Conservation (phyloP, 2,113 vertebrate genomes). For the Oreochromis spilurus region DNA sequence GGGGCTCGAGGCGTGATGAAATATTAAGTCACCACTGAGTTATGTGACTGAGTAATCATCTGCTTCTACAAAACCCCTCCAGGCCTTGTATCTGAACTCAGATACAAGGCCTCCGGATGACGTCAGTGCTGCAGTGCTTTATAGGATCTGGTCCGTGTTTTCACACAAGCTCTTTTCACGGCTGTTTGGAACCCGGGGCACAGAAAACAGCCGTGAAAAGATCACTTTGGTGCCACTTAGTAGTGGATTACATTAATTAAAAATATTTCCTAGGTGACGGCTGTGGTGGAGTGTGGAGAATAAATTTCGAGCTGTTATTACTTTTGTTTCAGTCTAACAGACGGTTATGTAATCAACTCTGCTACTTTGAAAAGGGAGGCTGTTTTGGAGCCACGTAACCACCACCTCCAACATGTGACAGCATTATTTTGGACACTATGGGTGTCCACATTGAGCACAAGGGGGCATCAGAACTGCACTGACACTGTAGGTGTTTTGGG, state of each 20-base stretch:
- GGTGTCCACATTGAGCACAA: background rate
- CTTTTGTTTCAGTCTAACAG: background rate
- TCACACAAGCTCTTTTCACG: background rate
- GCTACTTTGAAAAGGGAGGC: background rate
- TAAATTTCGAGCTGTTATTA: background rate
- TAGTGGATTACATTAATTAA: background rate
- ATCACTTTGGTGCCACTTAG: background rate
- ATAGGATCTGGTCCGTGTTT: background rate
- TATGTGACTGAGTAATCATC: background rate
- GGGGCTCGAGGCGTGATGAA: background rate
- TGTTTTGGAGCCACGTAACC: background rate
- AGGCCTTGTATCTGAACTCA: background rate
- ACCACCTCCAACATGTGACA: background rate
- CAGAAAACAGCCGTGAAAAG: background rate
- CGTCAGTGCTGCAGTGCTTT: background rate
- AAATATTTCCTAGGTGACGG: background rate
- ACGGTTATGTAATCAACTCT: background rate
- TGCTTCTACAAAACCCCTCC: conserved; percentile 3
- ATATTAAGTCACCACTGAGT: background rate
- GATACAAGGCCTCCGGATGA: background rate
- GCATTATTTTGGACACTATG: background rate
- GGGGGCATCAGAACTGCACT: conserved; percentile 18
- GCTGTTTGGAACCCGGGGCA: background rate
- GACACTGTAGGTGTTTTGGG: background rate
- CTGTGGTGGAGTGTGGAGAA: background rate